Evolutionary conservation across 2,888 invertebrate species (phyloP), one percentile per base, ranked within the genome.

Genomic region (Oxystoma pomonae): DNA sequence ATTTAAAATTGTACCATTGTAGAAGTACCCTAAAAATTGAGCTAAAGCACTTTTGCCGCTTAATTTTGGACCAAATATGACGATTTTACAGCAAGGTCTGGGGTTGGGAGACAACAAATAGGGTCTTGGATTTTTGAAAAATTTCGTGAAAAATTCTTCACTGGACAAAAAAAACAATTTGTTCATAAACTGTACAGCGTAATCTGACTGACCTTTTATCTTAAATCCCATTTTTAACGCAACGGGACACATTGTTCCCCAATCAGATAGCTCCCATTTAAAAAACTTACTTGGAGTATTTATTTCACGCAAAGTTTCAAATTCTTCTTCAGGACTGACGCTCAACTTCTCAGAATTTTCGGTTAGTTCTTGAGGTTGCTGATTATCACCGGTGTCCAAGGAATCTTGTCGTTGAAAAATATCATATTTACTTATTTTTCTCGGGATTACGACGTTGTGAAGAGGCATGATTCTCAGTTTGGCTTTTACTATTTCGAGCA

Each of bases 201-300:
- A 82, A 74, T 84, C 83, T 0, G 84, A 76, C 58, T 80, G 77
- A 18, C 89, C 89, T 22, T 76, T 72, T 16, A 78, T 71, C 56
- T 82, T 78, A 60, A 75, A 77, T n/a, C 88, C 85, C 65, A 82
- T 80, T 68, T 82, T 82, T 69, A 88, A 80, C 67, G 86, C 84
- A 1, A 89, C 86, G 2, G 90, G 89, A 73, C 90, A 90, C 59
- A 63, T 65, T 1, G 69, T 83, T 51, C 78, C 81, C 87, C 87
- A 89, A 56, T 82, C 80, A 1, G 88, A 87, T 67, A 85, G 74
- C 56, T 73, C 73, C 82, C 82, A 83, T 64, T 77, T 78, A 67
- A 78, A 83, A 65, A 71, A 70, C 0, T 73, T 67, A 18, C 75
- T 75, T 16, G 79, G 71, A 0, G 74, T 73, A 12, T 76, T 72